Conservation (phyloP, 2,888 invertebrate species). For the Saturnia pavonia region DNA sequence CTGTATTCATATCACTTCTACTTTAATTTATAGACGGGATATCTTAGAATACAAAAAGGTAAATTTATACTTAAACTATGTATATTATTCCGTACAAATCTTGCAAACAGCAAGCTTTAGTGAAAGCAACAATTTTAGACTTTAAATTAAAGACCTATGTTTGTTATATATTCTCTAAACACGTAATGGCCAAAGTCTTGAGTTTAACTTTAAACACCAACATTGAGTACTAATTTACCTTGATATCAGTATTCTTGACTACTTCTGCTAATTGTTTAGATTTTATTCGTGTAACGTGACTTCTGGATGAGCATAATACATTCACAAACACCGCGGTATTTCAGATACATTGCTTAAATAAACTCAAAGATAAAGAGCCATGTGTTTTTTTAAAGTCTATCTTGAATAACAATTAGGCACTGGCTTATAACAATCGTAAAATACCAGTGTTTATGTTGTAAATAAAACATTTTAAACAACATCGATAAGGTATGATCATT, state of each 20-base stretch:
- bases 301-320: not conserved
- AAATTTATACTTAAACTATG: not conserved
- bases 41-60: conserved; percentile 1
- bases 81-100: not conserved
- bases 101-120: not conserved
- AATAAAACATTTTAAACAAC: not conserved
- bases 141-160: not conserved
- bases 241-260: not conserved
- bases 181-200: not conserved
- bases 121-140: conserved; percentile 5
- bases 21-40: not conserved
- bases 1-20: not conserved
- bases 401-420: not conserved
- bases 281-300: not conserved
- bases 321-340: not conserved
- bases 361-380: not conserved
- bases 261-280: not conserved
- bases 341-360: not conserved
- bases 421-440: not conserved
- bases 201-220: not conserved
- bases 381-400: not conserved
- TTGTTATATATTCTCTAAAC: not conserved
- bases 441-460: not conserved
- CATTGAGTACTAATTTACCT: not conserved
- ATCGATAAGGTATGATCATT: not conserved